Conservation (phyloP, 1,140 invertebrate species). For the Lepeophtheirus salmonis region DNA sequence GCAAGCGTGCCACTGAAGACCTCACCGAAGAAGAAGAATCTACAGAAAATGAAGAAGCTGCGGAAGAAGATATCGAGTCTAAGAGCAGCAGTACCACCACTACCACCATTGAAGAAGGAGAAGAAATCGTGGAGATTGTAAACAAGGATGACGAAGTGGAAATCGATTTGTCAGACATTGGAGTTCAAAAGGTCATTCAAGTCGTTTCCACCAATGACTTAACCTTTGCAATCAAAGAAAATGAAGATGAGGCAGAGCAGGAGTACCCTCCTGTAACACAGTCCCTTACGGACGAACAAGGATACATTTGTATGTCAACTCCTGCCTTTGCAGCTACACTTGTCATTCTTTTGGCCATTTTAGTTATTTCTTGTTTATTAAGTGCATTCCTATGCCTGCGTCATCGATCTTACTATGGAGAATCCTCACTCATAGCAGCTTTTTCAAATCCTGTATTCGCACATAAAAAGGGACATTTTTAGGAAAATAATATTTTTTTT, state of each 20-base stretch:
- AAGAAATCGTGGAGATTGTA: not conserved
- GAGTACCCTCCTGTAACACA: constrained; percentile 18
- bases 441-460: constrained; percentile 24
- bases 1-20: constrained; percentile 27
- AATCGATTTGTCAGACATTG: constrained; percentile 42
- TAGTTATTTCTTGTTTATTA: constrained; percentile 58
- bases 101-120: constrained; percentile 18
- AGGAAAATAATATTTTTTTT: constrained; percentile 11
- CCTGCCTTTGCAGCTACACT: constrained; percentile 66
- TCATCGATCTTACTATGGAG: constrained; percentile 35
- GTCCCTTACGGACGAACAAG: constrained; percentile 31
- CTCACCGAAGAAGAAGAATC: not conserved
- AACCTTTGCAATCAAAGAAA: constrained; percentile 46
- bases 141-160: constrained; percentile 23
- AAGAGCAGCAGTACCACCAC: constrained; percentile 28
- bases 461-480: constrained; percentile 23
- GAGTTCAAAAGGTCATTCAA: constrained; percentile 51
- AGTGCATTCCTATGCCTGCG: constrained; percentile 62
- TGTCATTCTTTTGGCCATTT: constrained; percentile 51
- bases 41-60: constrained; percentile 7
- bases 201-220: constrained; percentile 69
- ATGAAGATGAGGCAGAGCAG: constrained; percentile 30
- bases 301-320: constrained; percentile 74
- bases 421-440: constrained; percentile 21
- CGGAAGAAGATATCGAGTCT: constrained; percentile 22